Base-by-base conservation (phyloP, 1,140 invertebrate genomes). In the Drosophila miranda region DNA sequence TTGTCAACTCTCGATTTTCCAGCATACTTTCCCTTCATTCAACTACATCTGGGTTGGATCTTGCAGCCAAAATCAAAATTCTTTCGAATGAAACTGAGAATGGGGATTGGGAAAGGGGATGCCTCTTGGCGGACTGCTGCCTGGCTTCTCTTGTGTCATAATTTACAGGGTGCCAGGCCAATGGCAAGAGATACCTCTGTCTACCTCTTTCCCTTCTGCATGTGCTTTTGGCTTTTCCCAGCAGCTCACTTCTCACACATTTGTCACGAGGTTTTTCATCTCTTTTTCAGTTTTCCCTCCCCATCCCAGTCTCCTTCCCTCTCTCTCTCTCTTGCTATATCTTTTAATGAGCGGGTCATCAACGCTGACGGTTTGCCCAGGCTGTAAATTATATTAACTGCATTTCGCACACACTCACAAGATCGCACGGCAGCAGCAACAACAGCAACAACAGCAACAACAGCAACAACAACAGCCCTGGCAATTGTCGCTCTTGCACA, bases 321-420 rank as follows among this genome's bases (percentile, higher is more conserved):
- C 6, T 2, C 6, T 28, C 6, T 28, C 28, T 26, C 23, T 5
- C 0, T 26, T 3, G 23, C 5, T 1, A 30, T 2, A 30, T 30
- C 43, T 50, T 66, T 76, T 84, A 84, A 84, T 80, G 80, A 84
- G 76, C 57, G 80, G 76, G 77, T 84, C 79, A 83, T 83, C 79
- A 78, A 75, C 57, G 55, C 58, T 48, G 58, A 83, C 79, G 78
- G 57, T 67, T 77, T 80, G 76, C 72, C 56, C 62, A 83, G 61
- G 48, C 63, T 67, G 76, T 84, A 77, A 86, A 77, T 86, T 80
- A 80, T 84, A 77, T 80, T 70, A 80, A 57, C 72, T 63, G 61
- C 79, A 78, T 66, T 78, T 74, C 74, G 50, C 69, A 81, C 44
- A 63, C 45, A 53, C 21, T 19, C 51, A 59, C 28, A 34, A 26